A percentile compares a stretch with the other conserved stretches of the same genome.
phyloP scores from a whole-genome alignment of 2,113 vertebrate species.

The Bos taurus region DNA sequence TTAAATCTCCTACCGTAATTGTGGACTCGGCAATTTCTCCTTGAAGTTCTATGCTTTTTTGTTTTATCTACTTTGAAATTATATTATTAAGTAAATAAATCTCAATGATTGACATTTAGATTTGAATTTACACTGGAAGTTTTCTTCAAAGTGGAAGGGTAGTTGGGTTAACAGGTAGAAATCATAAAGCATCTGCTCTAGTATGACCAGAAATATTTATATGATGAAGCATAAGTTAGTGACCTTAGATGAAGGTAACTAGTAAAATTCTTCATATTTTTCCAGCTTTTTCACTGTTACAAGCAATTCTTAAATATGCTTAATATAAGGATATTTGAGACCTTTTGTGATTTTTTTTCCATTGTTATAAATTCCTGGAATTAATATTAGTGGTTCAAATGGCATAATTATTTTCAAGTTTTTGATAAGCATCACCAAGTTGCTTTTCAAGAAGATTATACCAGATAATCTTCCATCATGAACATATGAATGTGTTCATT shows the following conservation, averaged over 20 bases:
- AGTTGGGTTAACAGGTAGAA: not conserved
- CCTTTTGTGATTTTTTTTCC: not conserved
- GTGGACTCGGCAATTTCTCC: not conserved
- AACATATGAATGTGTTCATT: not conserved
- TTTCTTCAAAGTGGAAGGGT: not conserved
- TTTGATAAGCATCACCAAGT: not conserved
- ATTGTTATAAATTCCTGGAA: not conserved
- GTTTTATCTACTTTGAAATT: not conserved
- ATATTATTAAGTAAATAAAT: not conserved
- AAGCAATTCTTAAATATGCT: not conserved
- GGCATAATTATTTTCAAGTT: not conserved
- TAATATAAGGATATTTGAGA: not conserved
- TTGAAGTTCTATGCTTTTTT: not conserved
- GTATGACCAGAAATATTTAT: not conserved
- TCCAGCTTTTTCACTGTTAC: not conserved
- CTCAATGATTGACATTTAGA: not conserved
- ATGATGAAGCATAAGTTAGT: not conserved
- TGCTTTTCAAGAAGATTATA: not conserved
- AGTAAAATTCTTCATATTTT: not conserved
- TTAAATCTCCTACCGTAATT: not conserved
- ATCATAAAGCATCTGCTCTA: not conserved
- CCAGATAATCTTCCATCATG: not conserved
- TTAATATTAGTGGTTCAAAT: not conserved
- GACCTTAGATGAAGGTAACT: not conserved
- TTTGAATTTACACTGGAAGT: not conserved